Base-by-base conservation (phyloP, 1,140 invertebrate species). In the Mizuhopecten yessoensis region DNA sequence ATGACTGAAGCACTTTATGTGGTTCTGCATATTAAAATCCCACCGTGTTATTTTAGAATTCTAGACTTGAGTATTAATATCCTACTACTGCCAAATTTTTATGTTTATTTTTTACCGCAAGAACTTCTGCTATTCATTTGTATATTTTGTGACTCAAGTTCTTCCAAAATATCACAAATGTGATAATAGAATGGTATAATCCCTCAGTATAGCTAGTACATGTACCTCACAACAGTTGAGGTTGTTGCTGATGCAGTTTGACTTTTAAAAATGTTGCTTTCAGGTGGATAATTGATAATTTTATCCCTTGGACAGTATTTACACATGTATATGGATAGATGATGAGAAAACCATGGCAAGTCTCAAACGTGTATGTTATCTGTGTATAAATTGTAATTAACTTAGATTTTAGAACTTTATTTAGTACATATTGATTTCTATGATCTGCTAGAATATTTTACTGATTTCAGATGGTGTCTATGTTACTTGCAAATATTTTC, bases 401-500 rank as follows among this genome's bases (percentile, higher is more conserved):
- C 11, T 20, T 49, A 15, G 36, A 9, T n/a, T n/a, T n/a, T n/a
- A n/a, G n/a, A n/a, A n/a, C n/a, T n/a, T n/a, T n/a, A n/a, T n/a
- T n/a, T 39, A 39, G 36, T 7, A 39, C 36, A 7, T 39, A 39
- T 39, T 7, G 36, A 39, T 5, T n/a, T 39, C 36, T 39, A 5
- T 39, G 57, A 29, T 75, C 57, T 75, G 57, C 23, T 75, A 75
- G 57, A 13, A 75, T n/a, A 13, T 75, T 75, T 75, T 75, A 75
- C 57, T 75, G 57, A 75, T 75, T 75, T 75, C 57, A 75, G 23
- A 75, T 75, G 57, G 57, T 75, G 57, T 75, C 57, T 75, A 75
- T 75, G 57, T 75, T 0, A n/a, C 29, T 45, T 13, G 42, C 9
- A 17, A n/a, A 75, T 75, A 75, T 23, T 75, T 75, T 75, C 9